Conservation (phyloP, 2,113 vertebrate genomes). For the Aviceda subcristata region DNA sequence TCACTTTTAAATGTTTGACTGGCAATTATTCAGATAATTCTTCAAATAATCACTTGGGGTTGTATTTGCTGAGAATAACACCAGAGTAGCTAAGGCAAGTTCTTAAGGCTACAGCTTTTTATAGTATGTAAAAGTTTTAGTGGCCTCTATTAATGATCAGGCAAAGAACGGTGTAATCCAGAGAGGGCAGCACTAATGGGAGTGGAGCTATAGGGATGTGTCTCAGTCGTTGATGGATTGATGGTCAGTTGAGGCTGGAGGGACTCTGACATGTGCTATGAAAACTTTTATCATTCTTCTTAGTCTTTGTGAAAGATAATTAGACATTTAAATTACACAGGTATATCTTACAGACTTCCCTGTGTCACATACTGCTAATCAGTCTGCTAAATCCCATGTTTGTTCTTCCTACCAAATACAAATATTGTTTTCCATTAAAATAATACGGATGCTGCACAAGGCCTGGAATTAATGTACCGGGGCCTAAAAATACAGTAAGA, state of each 20-base stretch:
- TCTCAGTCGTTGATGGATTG: conserved; percentile 66
- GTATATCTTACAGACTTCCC: background rate
- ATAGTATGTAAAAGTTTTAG: background rate
- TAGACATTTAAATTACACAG: conserved; percentile 1
- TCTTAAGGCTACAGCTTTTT: background rate
- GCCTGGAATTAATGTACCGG: background rate
- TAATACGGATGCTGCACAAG: background rate
- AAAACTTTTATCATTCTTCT: conserved; percentile 68
- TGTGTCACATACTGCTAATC: background rate
- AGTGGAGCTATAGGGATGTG: conserved; percentile 53
- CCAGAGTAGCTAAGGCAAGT: background rate
- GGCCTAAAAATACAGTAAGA: background rate
- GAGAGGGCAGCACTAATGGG: conserved; percentile 5
- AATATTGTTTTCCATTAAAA: conserved; percentile 3
- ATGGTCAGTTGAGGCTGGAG: conserved; percentile 50
- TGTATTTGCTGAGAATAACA: background rate
- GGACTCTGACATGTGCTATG: conserved; percentile 61
- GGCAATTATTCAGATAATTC: conserved; percentile 6
- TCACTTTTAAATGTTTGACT: background rate
- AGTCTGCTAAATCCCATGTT: background rate
- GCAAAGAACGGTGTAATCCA: background rate
- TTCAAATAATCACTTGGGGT: background rate
- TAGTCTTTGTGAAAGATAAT: conserved; percentile 69
- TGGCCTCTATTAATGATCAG: background rate
- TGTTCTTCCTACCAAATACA: background rate